A percentile compares a stretch with the other conserved stretches of the same genome.
phyloP scores from a whole-genome alignment of 2,888 invertebrate genomes.

The Catocala nupta region DNA sequence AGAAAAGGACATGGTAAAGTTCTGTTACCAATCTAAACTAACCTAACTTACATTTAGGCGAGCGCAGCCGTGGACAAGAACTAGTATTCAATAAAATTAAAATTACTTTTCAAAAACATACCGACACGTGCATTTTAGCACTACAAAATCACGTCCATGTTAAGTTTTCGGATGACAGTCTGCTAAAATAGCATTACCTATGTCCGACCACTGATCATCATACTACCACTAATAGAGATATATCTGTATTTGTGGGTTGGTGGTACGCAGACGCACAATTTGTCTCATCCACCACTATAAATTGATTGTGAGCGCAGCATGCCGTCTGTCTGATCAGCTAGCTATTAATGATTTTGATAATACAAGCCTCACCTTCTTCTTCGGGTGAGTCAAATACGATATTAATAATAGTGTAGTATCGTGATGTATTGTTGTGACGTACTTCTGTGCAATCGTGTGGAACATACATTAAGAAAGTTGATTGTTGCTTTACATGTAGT shows the following conservation, averaged over 20 bases:
- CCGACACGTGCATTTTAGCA: background rate
- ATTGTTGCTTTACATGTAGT: slow-evolving; percentile 7
- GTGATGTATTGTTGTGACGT: slow-evolving; percentile 26
- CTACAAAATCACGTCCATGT: background rate
- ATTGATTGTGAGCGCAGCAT: slow-evolving; percentile 81
- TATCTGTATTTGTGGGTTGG: slow-evolving; percentile 57
- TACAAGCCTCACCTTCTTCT: slow-evolving; percentile 52
- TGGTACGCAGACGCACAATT: slow-evolving; percentile 68
- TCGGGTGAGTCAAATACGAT: slow-evolving; percentile 36
- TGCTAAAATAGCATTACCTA: background rate
- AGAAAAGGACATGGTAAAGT: too few species aligned
- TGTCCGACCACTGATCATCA: background rate
- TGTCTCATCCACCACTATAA: slow-evolving; percentile 76
- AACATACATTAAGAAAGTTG: slow-evolving; percentile 34
- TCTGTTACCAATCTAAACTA: too few species aligned
- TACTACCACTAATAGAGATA: slow-evolving; percentile 55
- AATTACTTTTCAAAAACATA: too few species aligned
- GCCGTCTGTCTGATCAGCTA: slow-evolving; percentile 70
- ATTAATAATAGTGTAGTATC: slow-evolving; percentile 38
- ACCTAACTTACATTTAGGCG: too few species aligned
- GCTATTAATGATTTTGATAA: slow-evolving; percentile 68
- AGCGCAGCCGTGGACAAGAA: too few species aligned
- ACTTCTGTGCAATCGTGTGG: slow-evolving; percentile 35
- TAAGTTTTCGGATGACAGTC: too few species aligned
- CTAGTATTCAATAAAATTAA: too few species aligned